Base-by-base conservation (phyloP, 1,140 invertebrate genomes). In the Hyles euphorbiae region DNA sequence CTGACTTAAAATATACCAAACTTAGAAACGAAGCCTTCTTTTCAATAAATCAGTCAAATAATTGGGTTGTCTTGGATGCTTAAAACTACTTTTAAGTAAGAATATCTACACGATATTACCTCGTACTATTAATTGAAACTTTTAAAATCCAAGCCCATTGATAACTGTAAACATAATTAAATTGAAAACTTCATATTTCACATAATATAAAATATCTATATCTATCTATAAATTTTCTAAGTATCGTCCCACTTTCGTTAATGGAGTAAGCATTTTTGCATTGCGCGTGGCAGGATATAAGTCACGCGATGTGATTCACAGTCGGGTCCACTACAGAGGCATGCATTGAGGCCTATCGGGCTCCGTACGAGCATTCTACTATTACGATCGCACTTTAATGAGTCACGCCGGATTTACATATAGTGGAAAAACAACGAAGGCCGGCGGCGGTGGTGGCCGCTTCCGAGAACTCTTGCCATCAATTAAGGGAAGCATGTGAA, bases 391-490 rank as follows among this genome's bases (percentile, higher is more conserved):
- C 48, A 56, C 40, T 47, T 51, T 69, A 70, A 73, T 79, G 70
- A 75, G 43, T 77, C 76, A 77, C 63, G 50, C 54, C 62, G 63
- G 69, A 77, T 76, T 76, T 74, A 70, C 71, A 77, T 77, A 72
- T 55, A 51, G 62, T 59, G 67, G 67, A 71, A 75, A 71, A 73
- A 62, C 60, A 60, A 57, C 59, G 61, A 72, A 73, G 68, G 67
- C 46, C 59, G 43, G 43, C 45, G 46, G 46, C 50, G 53, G 34
- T 50, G 46, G 34, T 45, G 54, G 60, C n/a, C 45, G 60, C 61
- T 66, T 64, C 57, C 34, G 47, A 53, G 69, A 72, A 70, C 58
- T 56, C 45, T 50, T 47, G 34, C 53, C 50, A 64, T 64, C 54
- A 58, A 62, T 71, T 68, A 61, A 60, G 54, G 60, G 56, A 63